Percentiles rank a stretch among this genome's conserved stretches.
Evolutionary conservation across 2,888 invertebrate species (phyloP).

Genomic region (Piscicola geometra): DNA sequence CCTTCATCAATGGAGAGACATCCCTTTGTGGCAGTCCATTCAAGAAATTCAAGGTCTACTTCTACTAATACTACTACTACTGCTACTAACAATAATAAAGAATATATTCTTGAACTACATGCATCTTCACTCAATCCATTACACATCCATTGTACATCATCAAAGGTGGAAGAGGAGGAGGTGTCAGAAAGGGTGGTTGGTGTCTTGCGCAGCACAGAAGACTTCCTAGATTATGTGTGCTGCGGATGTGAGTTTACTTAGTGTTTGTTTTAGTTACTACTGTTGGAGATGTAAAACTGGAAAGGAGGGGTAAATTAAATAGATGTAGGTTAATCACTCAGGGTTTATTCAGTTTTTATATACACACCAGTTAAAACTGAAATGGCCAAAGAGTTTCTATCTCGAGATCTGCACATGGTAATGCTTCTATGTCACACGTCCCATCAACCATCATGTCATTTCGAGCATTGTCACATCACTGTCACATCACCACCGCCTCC

Average conservation of each 20-base stretch:
- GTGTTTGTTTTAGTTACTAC: no score
- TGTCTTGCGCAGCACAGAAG: slow-evolving; percentile 63
- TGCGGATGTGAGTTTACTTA: slow-evolving; percentile 68
- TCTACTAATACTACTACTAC: neutral
- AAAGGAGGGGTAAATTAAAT: neutral
- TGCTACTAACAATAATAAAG: no score
- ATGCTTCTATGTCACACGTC: neutral
- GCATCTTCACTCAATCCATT: no score
- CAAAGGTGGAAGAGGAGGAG: neutral
- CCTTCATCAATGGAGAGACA: slow-evolving; percentile 8
- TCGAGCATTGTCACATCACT: no score
- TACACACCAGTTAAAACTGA: neutral
- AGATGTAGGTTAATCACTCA: neutral
- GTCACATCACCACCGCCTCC: no score
- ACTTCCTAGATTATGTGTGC: slow-evolving; percentile 78
- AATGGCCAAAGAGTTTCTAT: slow-evolving; percentile 1
- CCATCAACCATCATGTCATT: neutral
- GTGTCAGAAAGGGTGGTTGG: neutral
- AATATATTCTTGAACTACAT: no score
- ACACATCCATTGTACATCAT: no score
- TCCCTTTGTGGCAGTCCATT: neutral
- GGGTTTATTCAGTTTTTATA: neutral
- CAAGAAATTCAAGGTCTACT: neutral
- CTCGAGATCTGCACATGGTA: neutral
- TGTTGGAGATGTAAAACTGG: no score